Evolutionary conservation across 2,113 vertebrate genomes (phyloP), one percentile per base, ranked within the genome.

Genomic region (Protobothrops flavoviridis): DNA sequence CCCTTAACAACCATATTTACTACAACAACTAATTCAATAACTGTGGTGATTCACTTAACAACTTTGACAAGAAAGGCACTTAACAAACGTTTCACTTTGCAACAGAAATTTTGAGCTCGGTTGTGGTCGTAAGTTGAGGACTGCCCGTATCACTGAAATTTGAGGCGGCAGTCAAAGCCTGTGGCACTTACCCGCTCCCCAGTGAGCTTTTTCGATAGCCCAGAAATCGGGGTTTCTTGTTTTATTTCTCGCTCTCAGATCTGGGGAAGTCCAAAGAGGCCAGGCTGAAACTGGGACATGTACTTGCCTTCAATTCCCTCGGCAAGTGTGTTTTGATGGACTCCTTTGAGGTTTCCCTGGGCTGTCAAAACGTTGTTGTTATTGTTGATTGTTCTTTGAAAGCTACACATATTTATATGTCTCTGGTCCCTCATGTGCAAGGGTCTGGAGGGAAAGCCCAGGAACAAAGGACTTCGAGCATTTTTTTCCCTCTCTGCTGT

Each of bases 131-230:
- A 59, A 26, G 48, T 50, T 50, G 48, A 50, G 57, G 55, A 21
- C 55, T 5, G 55, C 17, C 17, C 13, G 17, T 4, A 90, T 88
- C 86, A 64, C 96, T 94, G 91, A 52, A 89, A 93, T 95, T 95
- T 95, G 92, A 94, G 4, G 93, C 93, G 61, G 90, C 4, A 3
- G 57, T 39, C 95, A 26, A 92, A 20, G 33, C 33, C 15, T 17
- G n/a, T 74, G 13, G n/a, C 69, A 20, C 69, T 74, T 33, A 74
- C 15, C 69, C 26, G 11, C 11, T 69, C 5, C 29, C 17, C 74
- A 43, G 20, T 20, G 33, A 81, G 74, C 33, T 43, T 81, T 43
- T 81, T 81, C 17, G 10, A 17, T 39, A 21, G 74, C 17, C 0
- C 33, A 81, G 33, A 23, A 81, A 81, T 43, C 33, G 10, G 33